A percentile compares a stretch with the other conserved stretches of the same genome.
These are phyloP conservation scores for Centropristis striata DNA, from an alignment of 2,113 vertebrate genomes.

Conservation along the genomic window DNA sequence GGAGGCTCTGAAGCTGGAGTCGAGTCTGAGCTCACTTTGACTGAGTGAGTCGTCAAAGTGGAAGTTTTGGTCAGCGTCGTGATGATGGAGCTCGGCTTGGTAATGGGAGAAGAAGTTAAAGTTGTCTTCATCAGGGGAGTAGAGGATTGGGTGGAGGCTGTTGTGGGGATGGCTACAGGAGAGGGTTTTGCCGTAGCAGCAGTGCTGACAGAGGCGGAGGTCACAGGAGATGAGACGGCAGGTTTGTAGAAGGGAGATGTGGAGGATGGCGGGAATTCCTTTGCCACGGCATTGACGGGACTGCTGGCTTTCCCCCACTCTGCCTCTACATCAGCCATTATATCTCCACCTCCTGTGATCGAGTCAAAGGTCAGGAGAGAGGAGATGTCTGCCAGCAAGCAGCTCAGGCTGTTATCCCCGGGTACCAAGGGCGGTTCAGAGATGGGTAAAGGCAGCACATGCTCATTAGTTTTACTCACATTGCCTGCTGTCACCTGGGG, in stretches of 20 bases:
- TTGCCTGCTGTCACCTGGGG: constrained; percentile 80
- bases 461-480: constrained; percentile 58
- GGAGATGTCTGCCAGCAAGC: constrained; percentile 97
- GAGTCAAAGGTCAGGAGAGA: constrained; percentile 99
- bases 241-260: constrained; percentile 61
- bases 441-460: constrained; percentile 47
- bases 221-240: constrained; percentile 20
- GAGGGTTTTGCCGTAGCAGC: constrained; percentile 36
- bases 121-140: constrained; percentile 34
- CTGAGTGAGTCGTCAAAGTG: constrained; percentile 53
- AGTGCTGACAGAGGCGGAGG: constrained; percentile 29
- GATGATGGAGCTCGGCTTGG: constrained; percentile 60
- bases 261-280: constrained; percentile 50
- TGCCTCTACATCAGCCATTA: constrained; percentile 92
- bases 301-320: constrained; percentile 89
- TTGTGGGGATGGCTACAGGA: constrained; percentile 8
- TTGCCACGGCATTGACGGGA: constrained; percentile 70
- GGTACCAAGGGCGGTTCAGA: constrained; percentile 88
- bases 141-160: constrained; percentile 11
- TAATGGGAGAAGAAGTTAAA: constrained; percentile 28
- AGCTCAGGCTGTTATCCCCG: constrained; percentile 91
- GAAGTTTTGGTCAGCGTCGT: constrained; percentile 69
- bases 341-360: constrained; percentile 94
- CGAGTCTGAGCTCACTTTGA: constrained; percentile 58
- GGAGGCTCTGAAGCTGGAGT: constrained; percentile 27